Percentiles rank a stretch among this genome's conserved stretches.
Conservation (phyloP, 2,888 invertebrate genomes). For the Melanargia galathea region DNA sequence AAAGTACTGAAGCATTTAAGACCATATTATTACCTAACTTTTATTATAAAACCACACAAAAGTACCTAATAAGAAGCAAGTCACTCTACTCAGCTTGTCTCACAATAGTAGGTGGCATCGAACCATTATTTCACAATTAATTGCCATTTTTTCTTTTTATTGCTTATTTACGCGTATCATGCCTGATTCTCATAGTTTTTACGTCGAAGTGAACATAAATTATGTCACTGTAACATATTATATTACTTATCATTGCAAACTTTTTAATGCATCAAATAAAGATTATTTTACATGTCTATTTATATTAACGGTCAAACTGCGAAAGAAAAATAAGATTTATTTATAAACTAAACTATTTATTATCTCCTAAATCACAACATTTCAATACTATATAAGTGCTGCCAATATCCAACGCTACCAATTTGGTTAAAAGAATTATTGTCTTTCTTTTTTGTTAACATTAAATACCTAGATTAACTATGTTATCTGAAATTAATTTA, state of each 20-base stretch:
- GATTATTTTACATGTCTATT: too few relatives aligned
- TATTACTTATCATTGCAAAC: not conserved
- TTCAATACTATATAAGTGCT: not conserved
- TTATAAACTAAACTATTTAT: too few relatives aligned
- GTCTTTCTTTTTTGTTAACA: too few relatives aligned
- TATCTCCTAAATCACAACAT: too few relatives aligned
- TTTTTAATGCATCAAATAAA: too few relatives aligned
- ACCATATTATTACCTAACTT: constrained; percentile 9
- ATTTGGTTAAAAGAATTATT: too few relatives aligned
- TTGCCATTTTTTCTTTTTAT: constrained; percentile 20
- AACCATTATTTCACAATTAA: constrained; percentile 9
- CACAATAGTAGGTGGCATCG: not conserved
- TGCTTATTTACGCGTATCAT: constrained; percentile 5
- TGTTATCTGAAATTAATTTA: too few relatives aligned
- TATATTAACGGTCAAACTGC: not conserved
- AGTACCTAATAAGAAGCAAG: not conserved
- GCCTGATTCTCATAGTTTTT: constrained; percentile 22
- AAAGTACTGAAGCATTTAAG: too few relatives aligned
- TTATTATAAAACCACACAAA: not conserved
- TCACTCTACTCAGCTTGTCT: not conserved
- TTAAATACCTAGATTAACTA: too few relatives aligned
- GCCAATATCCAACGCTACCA: too few relatives aligned
- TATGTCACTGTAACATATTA: constrained; percentile 8
- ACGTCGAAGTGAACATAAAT: not conserved
- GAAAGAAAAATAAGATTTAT: too few relatives aligned